phyloP scores from a whole-genome alignment of 2,888 invertebrate genomes.

The Brachynemurus nebulosus region DNA sequence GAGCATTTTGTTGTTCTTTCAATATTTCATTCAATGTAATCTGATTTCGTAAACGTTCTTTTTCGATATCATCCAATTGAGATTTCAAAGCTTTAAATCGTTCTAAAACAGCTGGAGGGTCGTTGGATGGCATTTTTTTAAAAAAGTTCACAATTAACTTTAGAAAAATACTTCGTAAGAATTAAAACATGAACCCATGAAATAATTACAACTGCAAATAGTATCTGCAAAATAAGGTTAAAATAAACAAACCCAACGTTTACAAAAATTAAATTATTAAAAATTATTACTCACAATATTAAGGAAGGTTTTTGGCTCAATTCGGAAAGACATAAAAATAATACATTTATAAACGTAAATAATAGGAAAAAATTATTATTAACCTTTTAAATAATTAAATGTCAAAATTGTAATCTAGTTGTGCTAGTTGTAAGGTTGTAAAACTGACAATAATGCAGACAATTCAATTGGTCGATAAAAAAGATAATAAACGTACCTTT shows the following conservation, averaged over 20 bases:
- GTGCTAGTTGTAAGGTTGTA: no score
- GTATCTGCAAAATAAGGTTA: constrained; percentile 13
- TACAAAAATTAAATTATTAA: not conserved
- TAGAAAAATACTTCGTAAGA: constrained; percentile 27
- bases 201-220: constrained; percentile 29
- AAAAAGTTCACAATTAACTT: constrained; percentile 13
- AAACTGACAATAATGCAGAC: no score
- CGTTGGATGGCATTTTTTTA: constrained; percentile 7
- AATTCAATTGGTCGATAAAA: no score
- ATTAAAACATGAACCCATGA: constrained; percentile 40
- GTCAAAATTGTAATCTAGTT: no score
- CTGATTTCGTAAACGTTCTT: constrained; percentile 65
- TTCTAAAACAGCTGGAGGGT: constrained; percentile 42
- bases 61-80: constrained; percentile 67
- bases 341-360: not conserved
- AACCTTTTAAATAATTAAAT: no score
- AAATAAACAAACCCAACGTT: not conserved
- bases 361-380: not conserved
- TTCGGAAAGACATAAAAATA: not conserved
- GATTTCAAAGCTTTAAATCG: constrained; percentile 62
- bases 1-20: constrained; percentile 43
- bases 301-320: not conserved
- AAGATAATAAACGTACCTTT: no score
- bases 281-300: constrained; percentile 1
- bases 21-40: constrained; percentile 64